Percentiles rank a stretch among this genome's conserved stretches.
Conservation (phyloP, 2,113 vertebrate genomes). For the Protobothrops flavoviridis region DNA sequence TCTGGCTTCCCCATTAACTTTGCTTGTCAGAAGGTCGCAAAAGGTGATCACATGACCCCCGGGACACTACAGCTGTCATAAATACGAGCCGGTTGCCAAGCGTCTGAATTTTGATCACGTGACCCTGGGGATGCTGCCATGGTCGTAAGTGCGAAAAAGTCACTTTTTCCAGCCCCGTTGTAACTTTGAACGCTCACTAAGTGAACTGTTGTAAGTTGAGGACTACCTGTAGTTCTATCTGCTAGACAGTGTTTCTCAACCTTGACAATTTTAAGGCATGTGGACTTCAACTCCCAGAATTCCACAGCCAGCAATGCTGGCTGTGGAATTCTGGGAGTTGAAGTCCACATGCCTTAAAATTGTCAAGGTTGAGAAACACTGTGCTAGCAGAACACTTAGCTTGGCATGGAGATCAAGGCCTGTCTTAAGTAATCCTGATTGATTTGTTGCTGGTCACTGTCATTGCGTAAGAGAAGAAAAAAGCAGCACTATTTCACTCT, state of each 20-base stretch:
- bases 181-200: not conserved
- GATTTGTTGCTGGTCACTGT: not conserved
- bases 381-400: not conserved
- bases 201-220: not conserved
- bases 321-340: too few species aligned
- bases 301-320: too few species aligned
- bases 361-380: too few species aligned
- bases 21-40: not conserved
- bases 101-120: not conserved
- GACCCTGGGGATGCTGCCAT: not conserved
- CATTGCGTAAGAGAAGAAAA: not conserved
- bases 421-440: not conserved
- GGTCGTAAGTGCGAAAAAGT: not conserved
- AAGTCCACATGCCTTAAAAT: too few species aligned
- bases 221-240: not conserved
- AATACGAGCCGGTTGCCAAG: not conserved
- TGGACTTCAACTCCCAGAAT: too few species aligned
- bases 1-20: not conserved
- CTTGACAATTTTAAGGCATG: too few species aligned
- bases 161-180: not conserved
- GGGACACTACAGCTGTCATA: not conserved
- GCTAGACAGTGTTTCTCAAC: not conserved
- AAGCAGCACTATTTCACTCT: not conserved
- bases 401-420: not conserved
- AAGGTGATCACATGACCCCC: not conserved